These are phyloP conservation scores for Drosophila ficusphila DNA, from an alignment of 1,140 invertebrate species.

Conservation along the genomic window DNA sequence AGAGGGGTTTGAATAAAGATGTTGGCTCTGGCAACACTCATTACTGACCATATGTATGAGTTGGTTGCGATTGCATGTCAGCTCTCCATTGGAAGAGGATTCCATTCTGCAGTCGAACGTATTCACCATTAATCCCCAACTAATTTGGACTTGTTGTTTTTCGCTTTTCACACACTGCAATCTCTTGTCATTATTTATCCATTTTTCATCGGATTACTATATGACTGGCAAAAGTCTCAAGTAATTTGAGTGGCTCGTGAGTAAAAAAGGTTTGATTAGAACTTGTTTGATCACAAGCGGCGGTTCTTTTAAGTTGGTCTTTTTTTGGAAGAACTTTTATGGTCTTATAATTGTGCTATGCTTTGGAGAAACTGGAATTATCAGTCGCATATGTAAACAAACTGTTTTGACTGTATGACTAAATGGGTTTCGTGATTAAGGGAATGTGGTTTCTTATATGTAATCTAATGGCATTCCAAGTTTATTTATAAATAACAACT, in stretches of 20 bases:
- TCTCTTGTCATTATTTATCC: conserved; percentile 22
- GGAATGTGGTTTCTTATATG: neutral
- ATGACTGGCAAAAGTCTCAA: conserved; percentile 28
- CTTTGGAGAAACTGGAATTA: conserved; percentile 19
- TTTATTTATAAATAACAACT: no score
- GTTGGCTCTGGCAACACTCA: neutral
- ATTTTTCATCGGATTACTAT: conserved; percentile 35
- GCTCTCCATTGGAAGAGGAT: no score
- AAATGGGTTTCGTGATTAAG: neutral
- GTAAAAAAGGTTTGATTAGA: conserved; percentile 24
- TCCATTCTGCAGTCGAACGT: no score
- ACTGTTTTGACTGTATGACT: neutral
- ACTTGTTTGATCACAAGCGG: conserved; percentile 31
- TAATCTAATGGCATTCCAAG: no score
- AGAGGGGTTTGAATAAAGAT: conserved; percentile 2
- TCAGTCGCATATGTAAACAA: conserved; percentile 23
- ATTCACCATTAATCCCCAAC: no score
- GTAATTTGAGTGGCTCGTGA: conserved; percentile 26
- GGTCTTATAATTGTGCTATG: conserved; percentile 37
- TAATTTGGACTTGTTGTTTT: neutral
- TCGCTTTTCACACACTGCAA: neutral
- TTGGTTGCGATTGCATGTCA: neutral
- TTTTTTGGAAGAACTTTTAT: conserved; percentile 25
- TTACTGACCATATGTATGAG: neutral
- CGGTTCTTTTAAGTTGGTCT: conserved; percentile 7